phyloP scores from a whole-genome alignment of 2,113 vertebrate genomes.

The Epinephelus fuscoguttatus region DNA sequence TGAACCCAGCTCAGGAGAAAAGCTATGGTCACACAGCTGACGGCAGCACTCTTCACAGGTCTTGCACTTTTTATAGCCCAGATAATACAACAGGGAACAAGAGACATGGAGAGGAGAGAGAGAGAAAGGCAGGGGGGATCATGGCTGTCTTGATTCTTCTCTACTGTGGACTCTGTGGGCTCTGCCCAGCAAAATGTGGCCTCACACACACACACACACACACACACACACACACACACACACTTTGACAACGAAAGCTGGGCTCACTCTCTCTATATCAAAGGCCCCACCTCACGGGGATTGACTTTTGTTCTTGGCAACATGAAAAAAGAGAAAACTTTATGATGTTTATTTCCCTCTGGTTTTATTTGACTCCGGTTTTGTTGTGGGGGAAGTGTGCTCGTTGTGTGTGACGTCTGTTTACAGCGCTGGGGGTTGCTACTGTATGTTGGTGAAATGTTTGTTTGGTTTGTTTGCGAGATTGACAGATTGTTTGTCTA shows the following conservation, averaged over 20 bases:
- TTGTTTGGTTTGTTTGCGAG: slow-evolving; percentile 34
- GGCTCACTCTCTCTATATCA: slow-evolving; percentile 48
- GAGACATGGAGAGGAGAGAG: background rate
- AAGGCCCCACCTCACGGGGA: slow-evolving; percentile 53
- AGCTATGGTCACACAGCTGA: slow-evolving; percentile 39
- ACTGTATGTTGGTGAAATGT: slow-evolving; percentile 32
- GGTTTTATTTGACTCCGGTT: slow-evolving; percentile 52
- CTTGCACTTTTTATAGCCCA: slow-evolving; percentile 41
- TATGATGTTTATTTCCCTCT: slow-evolving; percentile 65
- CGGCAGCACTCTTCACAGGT: slow-evolving; percentile 35
- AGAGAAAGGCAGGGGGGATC: background rate
- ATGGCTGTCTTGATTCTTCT: slow-evolving; percentile 23
- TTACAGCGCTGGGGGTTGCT: slow-evolving; percentile 27
- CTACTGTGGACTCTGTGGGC: slow-evolving; percentile 31
- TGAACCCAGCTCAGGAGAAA: slow-evolving; percentile 25
- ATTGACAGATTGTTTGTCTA: slow-evolving; percentile 41
- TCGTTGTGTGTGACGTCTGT: slow-evolving; percentile 30
- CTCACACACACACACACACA: slow-evolving; percentile 16
- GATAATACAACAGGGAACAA: slow-evolving; percentile 27
- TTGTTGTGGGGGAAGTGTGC: slow-evolving; percentile 36
- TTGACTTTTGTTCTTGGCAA: slow-evolving; percentile 67
- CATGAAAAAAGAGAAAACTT: slow-evolving; percentile 62
- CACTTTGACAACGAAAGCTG: slow-evolving; percentile 48
- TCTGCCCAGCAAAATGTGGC: slow-evolving; percentile 30
- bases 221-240: slow-evolving; percentile 32